A percentile compares a stretch with the other conserved stretches of the same genome.
Conservation (phyloP, 2,888 invertebrate genomes). For the Coelinius sp. region DNA sequence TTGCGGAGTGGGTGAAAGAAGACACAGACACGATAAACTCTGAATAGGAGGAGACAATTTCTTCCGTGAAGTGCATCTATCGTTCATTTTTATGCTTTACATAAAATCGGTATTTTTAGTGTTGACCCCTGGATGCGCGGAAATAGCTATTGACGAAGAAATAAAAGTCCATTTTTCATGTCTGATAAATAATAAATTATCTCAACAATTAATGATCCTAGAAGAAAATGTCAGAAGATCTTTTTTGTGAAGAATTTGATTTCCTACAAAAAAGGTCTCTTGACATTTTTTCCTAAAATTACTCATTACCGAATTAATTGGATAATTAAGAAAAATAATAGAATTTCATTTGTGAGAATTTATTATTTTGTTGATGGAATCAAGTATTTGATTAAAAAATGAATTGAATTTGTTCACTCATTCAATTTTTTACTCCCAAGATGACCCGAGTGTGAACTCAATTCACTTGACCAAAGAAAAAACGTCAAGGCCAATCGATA, state of each 20-base stretch:
- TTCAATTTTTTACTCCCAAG: too few species aligned
- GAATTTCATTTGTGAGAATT: too few species aligned
- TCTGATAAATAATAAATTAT: not conserved
- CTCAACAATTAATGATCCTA: too few species aligned
- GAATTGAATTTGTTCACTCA: too few species aligned
- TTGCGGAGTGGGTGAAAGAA: not conserved
- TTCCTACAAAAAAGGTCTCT: too few species aligned
- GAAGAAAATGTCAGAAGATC: not conserved
- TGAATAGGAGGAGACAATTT: not conserved
- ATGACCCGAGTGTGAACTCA: not conserved
- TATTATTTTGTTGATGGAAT: too few species aligned
- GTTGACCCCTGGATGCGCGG: not conserved
- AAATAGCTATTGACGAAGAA: not conserved
- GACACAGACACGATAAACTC: not conserved
- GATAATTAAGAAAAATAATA: not conserved
- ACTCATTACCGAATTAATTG: too few species aligned
- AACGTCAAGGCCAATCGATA: conserved; percentile 16
- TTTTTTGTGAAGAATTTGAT: too few species aligned
- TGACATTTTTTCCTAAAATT: too few species aligned
- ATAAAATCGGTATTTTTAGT: not conserved
- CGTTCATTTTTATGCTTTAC: not conserved
- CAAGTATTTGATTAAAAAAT: too few species aligned
- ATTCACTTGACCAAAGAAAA: not conserved
- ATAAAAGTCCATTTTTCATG: not conserved
- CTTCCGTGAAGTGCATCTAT: not conserved